Base-by-base conservation (phyloP, 2,797 vertebrate species). In the Cossypha niveicapilla region DNA sequence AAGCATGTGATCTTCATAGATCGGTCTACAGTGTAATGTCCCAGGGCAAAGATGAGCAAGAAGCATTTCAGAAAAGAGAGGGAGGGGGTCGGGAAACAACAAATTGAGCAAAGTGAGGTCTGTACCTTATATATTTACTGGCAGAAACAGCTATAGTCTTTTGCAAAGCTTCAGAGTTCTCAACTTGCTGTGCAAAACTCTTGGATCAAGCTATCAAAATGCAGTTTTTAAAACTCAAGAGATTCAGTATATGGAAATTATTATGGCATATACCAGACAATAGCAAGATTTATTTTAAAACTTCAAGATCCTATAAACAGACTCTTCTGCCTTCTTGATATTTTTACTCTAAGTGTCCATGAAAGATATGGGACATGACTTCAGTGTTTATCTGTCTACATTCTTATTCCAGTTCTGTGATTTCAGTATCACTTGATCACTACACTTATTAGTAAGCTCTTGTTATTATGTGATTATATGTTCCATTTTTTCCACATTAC, bases 101-200 rank as follows among this genome's bases (percentile, higher is more conserved):
- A 3, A 65, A 45, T 71, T 8, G 18, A 92, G 67, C 83, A 83
- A 90, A 71, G 60, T 74, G 77, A 83, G 71, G 66, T 88, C 92
- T 92, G 88, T 73, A 86, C 67, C 66, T 88, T 76, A 3, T 79
- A 39, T 92, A 94, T 94, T 92, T 90, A 73, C 80, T 96, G 94
- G 83, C 92, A 93, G 51, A 93, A 88, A 71, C 22, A 47, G 34
- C 71, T 70, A 34, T 30, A 86, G 45, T 60, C 27, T 84, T 84
- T 70, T 90, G 28, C 60, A 91, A 76, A 86, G 57, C 56, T 76
- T 63, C 67, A 44, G 74, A 60, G 25, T 79, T 93, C 90, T 93
- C 88, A 73, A 1, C 61, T 94, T 93, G 90, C 74, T 85, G 34
- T 79, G 86, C 81, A 72, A 90, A 83, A 65, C 30, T 72, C 71